Evolutionary conservation across 2,113 vertebrate species (phyloP), one percentile per base, ranked within the genome.

Genomic region (Gymnorhina tibicen): DNA sequence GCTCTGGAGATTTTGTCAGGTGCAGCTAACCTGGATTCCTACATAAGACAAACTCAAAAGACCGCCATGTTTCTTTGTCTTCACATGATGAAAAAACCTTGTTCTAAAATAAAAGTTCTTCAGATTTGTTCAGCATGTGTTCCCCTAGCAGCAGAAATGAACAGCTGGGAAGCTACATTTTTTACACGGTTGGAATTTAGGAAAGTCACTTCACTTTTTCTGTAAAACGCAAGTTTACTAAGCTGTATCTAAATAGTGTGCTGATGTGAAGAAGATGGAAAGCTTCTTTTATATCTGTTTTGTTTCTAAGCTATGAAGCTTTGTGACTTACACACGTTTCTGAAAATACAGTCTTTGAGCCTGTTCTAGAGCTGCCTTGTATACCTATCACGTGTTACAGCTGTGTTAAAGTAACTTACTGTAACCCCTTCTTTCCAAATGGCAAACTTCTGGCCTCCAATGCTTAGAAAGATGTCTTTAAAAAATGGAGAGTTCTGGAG

Each of bases 401-500:
- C 60, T 52, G 30, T 53, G 52, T 39, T 60, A n/a, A 33, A 85
- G 26, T 49, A 64, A 98, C 98, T 98, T 98, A 99, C 99, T 96
- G 93, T 97, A 63, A 99, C 84, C 20, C 97, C 98, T 96, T 99
- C 99, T 92, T 98, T 99, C 99, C 99, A 99, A 97, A 99, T 98
- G 95, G 99, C 98, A 90, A 99, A 98, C 44, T 98, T 98, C 97
- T 95, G 98, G 26, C 98, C 98, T 59, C 98, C 99, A 9, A 98
- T 50, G 2, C 98, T 99, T 93, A 99, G 98, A 93, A 99, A 27
- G 55, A 99, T 97, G 88, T 99, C 98, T 55, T 98, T 98, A 87
- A 99, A 99, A 97, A 99, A 99, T 1, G 99, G 99, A 15, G 99
- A 99, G 56, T 98, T 97, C 91, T 98, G 98, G 12, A 99, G 78